Evolutionary conservation across 2,888 invertebrate species (phyloP).

Genomic region (Epiblema foenella): DNA sequence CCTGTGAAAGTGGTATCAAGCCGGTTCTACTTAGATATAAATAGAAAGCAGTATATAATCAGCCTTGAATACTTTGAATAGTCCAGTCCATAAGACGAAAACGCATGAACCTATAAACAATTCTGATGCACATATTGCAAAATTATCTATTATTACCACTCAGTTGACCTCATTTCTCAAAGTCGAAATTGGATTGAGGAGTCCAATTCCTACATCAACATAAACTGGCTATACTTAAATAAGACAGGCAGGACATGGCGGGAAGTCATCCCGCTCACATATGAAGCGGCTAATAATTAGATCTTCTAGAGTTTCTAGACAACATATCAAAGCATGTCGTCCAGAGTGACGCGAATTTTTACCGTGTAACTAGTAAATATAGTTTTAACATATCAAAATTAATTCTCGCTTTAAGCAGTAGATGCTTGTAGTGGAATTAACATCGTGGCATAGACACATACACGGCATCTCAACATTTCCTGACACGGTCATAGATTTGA

Average conservation of each 20-base stretch:
- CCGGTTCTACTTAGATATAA: slow-evolving; percentile 34
- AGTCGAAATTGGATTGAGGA: no score
- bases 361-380: no score
- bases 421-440: background rate
- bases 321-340: no score
- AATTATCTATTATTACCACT: background rate
- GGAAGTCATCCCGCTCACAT: no score
- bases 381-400: no score
- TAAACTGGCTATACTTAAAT: no score
- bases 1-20: slow-evolving; percentile 26
- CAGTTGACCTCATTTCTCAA: background rate
- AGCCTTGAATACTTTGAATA: background rate
- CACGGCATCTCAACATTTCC: background rate
- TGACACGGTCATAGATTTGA: background rate
- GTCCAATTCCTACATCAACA: background rate
- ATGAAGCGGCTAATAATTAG: no score
- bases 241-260: no score
- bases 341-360: no score
- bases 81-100: background rate
- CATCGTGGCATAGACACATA: background rate
- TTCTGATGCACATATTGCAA: background rate
- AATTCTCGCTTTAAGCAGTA: background rate
- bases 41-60: slow-evolving; percentile 42
- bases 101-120: slow-evolving; percentile 15
- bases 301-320: no score